These are phyloP conservation scores for Malacosoma neustria DNA, from an alignment of 2,888 invertebrate genomes.

Conservation along the genomic window DNA sequence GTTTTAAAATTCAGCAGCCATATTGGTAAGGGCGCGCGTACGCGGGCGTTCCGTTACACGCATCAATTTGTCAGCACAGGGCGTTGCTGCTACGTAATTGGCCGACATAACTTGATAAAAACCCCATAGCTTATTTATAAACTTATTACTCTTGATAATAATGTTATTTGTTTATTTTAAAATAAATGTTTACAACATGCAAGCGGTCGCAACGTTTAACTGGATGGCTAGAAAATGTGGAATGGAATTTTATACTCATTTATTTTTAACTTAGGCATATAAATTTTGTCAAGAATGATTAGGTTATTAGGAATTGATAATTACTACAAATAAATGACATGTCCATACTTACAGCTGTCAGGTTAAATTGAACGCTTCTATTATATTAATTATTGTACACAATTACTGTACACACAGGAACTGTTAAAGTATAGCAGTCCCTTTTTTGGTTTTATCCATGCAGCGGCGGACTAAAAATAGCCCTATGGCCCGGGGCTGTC, in stretches of 20 bases:
- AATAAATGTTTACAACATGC: background rate
- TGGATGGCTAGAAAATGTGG: background rate
- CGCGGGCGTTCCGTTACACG: constrained; percentile 16
- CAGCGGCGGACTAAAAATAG: too few species aligned
- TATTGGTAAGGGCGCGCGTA: constrained; percentile 23
- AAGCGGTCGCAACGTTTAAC: background rate
- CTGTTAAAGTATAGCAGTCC: too few species aligned
- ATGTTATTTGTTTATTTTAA: background rate
- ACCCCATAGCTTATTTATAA: constrained; percentile 12
- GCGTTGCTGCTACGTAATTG: constrained; percentile 55
- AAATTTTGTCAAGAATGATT: background rate
- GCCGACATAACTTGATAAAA: constrained; percentile 46
- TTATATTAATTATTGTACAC: too few species aligned
- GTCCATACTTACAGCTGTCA: too few species aligned
- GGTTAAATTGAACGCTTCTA: too few species aligned
- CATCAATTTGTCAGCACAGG: constrained; percentile 59
- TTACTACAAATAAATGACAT: too few species aligned
- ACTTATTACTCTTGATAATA: constrained; percentile 19
- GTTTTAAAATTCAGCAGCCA: constrained; percentile 1
- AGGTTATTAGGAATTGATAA: background rate
- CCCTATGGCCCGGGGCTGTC: too few species aligned
- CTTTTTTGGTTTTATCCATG: too few species aligned
- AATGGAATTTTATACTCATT: background rate
- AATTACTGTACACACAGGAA: too few species aligned
- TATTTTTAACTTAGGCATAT: background rate